Evolutionary conservation across 2,888 invertebrate species (phyloP), one percentile per base, ranked within the genome.

Genomic region (Thymelicus lineola): DNA sequence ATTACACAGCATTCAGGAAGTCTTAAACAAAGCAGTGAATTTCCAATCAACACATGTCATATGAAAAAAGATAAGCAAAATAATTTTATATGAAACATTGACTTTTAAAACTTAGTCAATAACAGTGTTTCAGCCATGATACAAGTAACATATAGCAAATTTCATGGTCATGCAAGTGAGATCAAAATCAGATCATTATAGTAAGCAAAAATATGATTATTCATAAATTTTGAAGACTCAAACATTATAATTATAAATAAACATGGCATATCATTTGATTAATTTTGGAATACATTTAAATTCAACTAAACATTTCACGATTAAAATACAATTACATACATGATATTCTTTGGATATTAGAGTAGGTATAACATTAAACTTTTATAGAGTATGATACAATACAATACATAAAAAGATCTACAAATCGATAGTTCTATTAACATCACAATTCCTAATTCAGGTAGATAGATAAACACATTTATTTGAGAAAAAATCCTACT

Each of bases 401-500:
- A 60, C 60, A 60, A 45, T 60, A 45, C n/a, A 28, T 45, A 42
- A 42, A 60, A 15, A 60, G 12, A 12, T 45, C 58, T 60, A 60
- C 45, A 45, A 60, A 60, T 20, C 5, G 9, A n/a, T 61, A 35
- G 20, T 61, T 53, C 17, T 53, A 53, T 12, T 61, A 28, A 46
- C 46, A 61, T 46, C 46, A 61, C 61, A 61, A 61, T 61, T 61
- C 61, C 61, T 61, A 61, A 61, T 46, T 60, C 45, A 46, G 61
- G 60, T 45, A 60, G 20, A 17, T 12, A 57, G 10, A 6, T 50
- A 17, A 48, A 50, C 50, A 50, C 50, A 17, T 17, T 50, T 50
- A 17, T 42, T 12, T 42, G 15, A n/a, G 53, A 53, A 17, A 53
- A 17, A 20, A 20, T 12, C 5, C 12, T 28, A 20, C 10, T 50